Conservation (phyloP, 2,797 vertebrate genomes). For the Enteromius paludinosus region DNA sequence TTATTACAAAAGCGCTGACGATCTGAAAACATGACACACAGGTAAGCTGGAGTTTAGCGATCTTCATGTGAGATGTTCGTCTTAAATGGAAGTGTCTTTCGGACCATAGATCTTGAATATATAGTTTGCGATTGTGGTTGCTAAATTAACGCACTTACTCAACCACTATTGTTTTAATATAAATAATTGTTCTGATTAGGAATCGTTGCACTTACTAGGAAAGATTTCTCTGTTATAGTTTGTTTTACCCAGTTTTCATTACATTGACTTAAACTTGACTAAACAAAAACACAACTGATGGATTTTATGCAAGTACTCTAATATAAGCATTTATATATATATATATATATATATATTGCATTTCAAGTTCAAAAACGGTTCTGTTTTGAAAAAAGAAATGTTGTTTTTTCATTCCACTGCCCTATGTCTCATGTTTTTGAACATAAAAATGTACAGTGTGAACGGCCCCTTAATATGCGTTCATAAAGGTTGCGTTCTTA, state of each 20-base stretch:
- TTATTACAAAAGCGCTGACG: not conserved
- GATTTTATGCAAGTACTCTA: not conserved
- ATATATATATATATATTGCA: not conserved
- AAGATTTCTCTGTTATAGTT: not conserved
- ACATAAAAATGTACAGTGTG: not conserved
- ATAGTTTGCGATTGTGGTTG: not conserved
- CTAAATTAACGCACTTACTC: not conserved
- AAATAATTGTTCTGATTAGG: not conserved
- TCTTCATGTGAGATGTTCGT: not conserved
- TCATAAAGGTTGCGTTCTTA: not conserved
- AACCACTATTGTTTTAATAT: not conserved
- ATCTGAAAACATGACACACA: not conserved
- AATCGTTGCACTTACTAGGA: not conserved
- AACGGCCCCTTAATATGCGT: not conserved
- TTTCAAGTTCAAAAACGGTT: not conserved
- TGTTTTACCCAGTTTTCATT: not conserved
- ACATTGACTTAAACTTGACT: not conserved
- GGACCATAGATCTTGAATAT: not conserved
- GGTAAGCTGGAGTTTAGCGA: not conserved
- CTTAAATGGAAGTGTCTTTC: not conserved
- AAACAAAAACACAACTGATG: not conserved
- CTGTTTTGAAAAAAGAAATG: not conserved
- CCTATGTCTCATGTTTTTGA: not conserved
- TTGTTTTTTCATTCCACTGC: not conserved
- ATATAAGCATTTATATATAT: not conserved